These are phyloP conservation scores for Meganola albula DNA, from an alignment of 2,888 invertebrate genomes.

Conservation along the genomic window DNA sequence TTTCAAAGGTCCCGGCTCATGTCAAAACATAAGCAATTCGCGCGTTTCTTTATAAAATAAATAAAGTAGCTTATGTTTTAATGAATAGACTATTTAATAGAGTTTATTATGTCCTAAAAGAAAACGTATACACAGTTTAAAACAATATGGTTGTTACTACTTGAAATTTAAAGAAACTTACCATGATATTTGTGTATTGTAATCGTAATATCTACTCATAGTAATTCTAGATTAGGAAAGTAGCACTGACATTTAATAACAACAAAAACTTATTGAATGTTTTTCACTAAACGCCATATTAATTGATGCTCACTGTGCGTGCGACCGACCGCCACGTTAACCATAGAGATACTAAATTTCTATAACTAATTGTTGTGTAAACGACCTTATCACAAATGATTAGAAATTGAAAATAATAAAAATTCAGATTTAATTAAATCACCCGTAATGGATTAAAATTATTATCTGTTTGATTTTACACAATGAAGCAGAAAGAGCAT, in stretches of 20 bases:
- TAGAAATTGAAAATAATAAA: no score
- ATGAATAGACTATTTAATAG: constrained; percentile 7
- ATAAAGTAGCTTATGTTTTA: no score
- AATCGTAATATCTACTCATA: constrained; percentile 78
- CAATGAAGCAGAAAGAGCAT: no score
- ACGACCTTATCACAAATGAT: constrained; percentile 31
- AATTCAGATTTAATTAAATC: no score
- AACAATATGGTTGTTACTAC: constrained; percentile 65
- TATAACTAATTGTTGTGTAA: constrained; percentile 28
- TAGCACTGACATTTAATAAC: constrained; percentile 51
- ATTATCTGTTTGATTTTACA: no score
- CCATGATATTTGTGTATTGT: constrained; percentile 75
- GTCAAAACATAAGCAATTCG: no score
- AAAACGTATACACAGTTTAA: constrained; percentile 60
- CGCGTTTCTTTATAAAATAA: no score
- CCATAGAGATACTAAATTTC: constrained; percentile 53
- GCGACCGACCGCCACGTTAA: constrained; percentile 64
- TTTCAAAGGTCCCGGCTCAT: constrained; percentile 19
- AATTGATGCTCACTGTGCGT: constrained; percentile 62
- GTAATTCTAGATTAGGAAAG: constrained; percentile 52
- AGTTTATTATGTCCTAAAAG: constrained; percentile 28
- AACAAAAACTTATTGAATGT: constrained; percentile 50
- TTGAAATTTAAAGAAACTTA: constrained; percentile 50
- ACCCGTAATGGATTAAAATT: no score
- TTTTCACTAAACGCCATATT: constrained; percentile 64